phyloP scores from a whole-genome alignment of 2,888 invertebrate species.

The Metacarcinus magister region DNA sequence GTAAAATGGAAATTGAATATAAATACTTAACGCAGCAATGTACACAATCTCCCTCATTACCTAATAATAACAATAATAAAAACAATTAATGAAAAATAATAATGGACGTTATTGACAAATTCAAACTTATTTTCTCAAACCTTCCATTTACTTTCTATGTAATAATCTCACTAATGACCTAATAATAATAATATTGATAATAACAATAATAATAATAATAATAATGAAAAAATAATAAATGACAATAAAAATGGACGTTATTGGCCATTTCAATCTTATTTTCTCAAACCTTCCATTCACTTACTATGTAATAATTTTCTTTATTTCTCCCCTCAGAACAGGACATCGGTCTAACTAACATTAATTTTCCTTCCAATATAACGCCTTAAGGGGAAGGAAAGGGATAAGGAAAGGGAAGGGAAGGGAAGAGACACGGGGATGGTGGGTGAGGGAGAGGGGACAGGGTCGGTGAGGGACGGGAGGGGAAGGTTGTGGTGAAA shows the following conservation, averaged over 20 bases:
- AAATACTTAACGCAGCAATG: too few relatives aligned
- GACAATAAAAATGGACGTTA: too few relatives aligned
- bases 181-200: not conserved
- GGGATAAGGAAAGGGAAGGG: not conserved
- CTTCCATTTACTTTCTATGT: too few relatives aligned
- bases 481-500: not conserved
- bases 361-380: slow-evolving; percentile 22
- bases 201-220: not conserved
- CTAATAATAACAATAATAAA: not conserved
- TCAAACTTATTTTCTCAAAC: too few relatives aligned
- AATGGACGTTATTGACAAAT: too few relatives aligned
- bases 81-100: too few relatives aligned
- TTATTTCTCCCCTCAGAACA: slow-evolving; percentile 12
- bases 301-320: not conserved
- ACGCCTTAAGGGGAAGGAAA: not conserved
- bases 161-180: too few relatives aligned
- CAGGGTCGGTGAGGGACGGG: not conserved
- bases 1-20: too few relatives aligned
- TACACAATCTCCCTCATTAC: too few relatives aligned
- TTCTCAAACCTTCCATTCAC: not conserved
- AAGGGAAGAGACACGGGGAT: not conserved
- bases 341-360: not conserved
- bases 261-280: not conserved
- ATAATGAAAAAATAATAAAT: not conserved
- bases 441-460: not conserved